Evolutionary conservation across 2,113 vertebrate genomes (phyloP).

Genomic region (Nothobranchius kuhntae): DNA sequence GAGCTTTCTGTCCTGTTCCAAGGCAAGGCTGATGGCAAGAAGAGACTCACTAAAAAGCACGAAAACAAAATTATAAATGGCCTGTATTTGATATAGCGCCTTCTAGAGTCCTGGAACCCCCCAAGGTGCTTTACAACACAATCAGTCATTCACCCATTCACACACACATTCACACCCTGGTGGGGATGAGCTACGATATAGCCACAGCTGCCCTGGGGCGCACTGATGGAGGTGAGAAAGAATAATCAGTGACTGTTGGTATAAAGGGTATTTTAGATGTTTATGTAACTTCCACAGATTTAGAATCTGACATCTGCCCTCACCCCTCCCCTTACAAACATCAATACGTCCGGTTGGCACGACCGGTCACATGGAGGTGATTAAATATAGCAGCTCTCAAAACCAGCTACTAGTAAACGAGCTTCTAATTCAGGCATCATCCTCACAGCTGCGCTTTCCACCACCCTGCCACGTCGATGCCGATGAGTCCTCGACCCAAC

Average conservation of each 20-base stretch:
- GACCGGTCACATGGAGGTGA: conserved; percentile 56
- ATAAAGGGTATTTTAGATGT: background rate
- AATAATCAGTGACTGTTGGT: too few relatives aligned
- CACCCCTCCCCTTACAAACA: conserved; percentile 11
- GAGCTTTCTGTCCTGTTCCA: background rate
- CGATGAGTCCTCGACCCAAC: conserved; percentile 10
- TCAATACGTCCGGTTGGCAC: conserved; percentile 31
- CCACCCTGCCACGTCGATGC: conserved; percentile 1
- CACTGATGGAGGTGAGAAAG: too few relatives aligned
- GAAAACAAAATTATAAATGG: background rate
- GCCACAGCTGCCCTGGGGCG: too few relatives aligned
- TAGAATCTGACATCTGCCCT: conserved; percentile 39
- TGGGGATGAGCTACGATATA: too few relatives aligned
- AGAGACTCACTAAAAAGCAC: background rate
- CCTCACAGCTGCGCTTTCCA: conserved; percentile 20
- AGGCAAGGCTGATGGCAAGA: background rate
- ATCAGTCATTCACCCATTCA: too few relatives aligned
- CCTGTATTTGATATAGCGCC: too few relatives aligned
- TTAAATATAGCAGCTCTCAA: conserved; percentile 70
- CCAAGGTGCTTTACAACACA: too few relatives aligned
- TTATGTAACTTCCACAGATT: background rate
- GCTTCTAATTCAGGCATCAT: conserved; percentile 56
- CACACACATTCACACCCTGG: too few relatives aligned
- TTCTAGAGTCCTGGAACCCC: too few relatives aligned
- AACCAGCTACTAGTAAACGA: conserved; percentile 51